Conservation (phyloP, 2,797 vertebrate genomes). For the Spea hammondii region DNA sequence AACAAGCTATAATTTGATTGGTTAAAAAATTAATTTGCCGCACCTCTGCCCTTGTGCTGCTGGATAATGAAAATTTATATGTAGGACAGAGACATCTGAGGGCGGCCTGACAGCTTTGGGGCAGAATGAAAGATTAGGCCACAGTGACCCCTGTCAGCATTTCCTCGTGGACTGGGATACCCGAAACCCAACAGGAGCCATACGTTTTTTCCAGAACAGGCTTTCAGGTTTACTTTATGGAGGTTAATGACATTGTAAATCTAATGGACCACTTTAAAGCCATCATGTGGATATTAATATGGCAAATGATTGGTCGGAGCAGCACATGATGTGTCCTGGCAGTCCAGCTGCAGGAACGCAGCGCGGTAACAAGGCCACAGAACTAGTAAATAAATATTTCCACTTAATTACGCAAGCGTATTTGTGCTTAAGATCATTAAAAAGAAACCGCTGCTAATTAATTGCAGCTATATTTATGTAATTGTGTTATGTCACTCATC, state of each 20-base stretch:
- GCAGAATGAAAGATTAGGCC: constrained; percentile 82
- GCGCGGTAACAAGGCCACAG: constrained; percentile 56
- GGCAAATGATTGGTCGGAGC: constrained; percentile 67
- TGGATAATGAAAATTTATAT: constrained; percentile 85
- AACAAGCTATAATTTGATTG: constrained; percentile 81
- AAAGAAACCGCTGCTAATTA: constrained; percentile 58
- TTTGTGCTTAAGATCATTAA: constrained; percentile 30
- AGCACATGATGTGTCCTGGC: constrained; percentile 63
- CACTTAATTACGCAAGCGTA: constrained; percentile 65
- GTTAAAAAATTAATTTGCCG: constrained; percentile 80
- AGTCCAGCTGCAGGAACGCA: constrained; percentile 59
- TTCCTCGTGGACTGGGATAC: constrained; percentile 76
- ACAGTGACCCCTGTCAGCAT: constrained; percentile 83
- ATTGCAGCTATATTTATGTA: constrained; percentile 7
- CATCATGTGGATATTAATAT: constrained; percentile 75
- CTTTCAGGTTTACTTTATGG: constrained; percentile 69
- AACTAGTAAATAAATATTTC: constrained; percentile 61
- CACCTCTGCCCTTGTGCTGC: constrained; percentile 81
- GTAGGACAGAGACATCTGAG: constrained; percentile 78
- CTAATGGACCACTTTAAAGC: constrained; percentile 78
- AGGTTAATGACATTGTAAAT: constrained; percentile 80
- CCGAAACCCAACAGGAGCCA: constrained; percentile 74
- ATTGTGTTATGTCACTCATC: constrained; percentile 55
- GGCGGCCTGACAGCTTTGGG: constrained; percentile 81
- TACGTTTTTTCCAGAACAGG: constrained; percentile 61